Evolutionary conservation across 2,113 vertebrate genomes (phyloP).

Genomic region (Salvator merianae): DNA sequence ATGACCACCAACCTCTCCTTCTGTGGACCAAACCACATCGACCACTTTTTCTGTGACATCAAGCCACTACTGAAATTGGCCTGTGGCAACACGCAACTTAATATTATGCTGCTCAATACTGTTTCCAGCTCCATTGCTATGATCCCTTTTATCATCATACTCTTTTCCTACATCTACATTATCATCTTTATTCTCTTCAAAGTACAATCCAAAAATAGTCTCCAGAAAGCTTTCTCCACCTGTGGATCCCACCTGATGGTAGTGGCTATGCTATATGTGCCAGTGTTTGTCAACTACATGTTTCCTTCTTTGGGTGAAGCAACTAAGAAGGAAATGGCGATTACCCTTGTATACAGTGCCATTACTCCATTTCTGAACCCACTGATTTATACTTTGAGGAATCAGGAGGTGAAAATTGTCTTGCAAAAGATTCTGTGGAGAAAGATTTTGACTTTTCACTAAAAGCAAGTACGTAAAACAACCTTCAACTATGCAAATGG

Average conservation of each 20-base stretch:
- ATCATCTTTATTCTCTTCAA: conserved; percentile 30
- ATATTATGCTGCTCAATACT: conserved; percentile 19
- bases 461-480: not conserved
- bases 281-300: conserved; percentile 49
- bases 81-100: conserved; percentile 44
- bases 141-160: conserved; percentile 29
- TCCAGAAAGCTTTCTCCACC: conserved; percentile 44
- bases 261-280: conserved; percentile 44
- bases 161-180: conserved; percentile 50
- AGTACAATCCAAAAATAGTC: conserved; percentile 16
- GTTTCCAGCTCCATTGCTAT: conserved; percentile 21
- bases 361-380: conserved; percentile 68
- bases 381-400: conserved; percentile 65
- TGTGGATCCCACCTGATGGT: too few species aligned
- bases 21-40: conserved; percentile 25
- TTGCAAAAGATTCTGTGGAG: conserved; percentile 48
- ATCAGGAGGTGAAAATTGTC: conserved; percentile 60
- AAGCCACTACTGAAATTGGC: conserved; percentile 38
- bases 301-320: not conserved
- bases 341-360: conserved; percentile 40
- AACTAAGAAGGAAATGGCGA: not conserved
- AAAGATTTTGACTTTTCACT: conserved; percentile 37
- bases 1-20: conserved; percentile 25
- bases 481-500: too few species aligned
- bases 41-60: conserved; percentile 57